Evolutionary conservation across 1,140 invertebrate species (phyloP), one percentile per base, ranked within the genome.

Genomic region (Pachyrhynchus sulphureomaculatus): DNA sequence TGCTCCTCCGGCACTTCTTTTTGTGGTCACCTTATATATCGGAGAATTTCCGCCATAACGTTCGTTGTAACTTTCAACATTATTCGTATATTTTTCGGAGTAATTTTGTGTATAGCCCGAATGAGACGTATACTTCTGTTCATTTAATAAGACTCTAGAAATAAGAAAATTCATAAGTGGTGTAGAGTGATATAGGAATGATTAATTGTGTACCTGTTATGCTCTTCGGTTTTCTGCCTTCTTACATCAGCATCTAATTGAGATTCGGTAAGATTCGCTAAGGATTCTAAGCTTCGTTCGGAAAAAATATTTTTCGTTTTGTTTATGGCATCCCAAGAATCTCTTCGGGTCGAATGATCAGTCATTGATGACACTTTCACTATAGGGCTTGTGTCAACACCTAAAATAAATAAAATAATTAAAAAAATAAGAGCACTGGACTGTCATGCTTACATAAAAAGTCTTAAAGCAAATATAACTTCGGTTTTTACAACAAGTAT

Each of bases 301-400:
- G 84, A 86, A 12, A 90, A 77, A 65, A 89, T 81, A 42, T 88
- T 86, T 71, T 86, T 84, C 1, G 88, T 90, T 76, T 89, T 90
- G n/a, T 88, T 85, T 18, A 90, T 85, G 0, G 86, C 85, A 71
- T 92, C 89, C 89, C 89, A 91, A 6, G 88, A 89, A 68, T 91
- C 88, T 52, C 86, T 81, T 62, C 88, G 80, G 0, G 82, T 76
- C 20, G 83, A 80, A 1, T 82, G 78, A 66, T 86, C 77, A 6
- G 68, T 83, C 67, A 84, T 80, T n/a, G 87, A 84, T 2, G 85
- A 87, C 4, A 88, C 84, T 75, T 83, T 80, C 9, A 88, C 82
- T 62, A 88, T 88, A 20, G 86, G 87, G 49, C 83, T 85, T 12
- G 85, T 86, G 71, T 88, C 86, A 15, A 88, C 79, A 9, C 81